Evolutionary conservation across 2,888 invertebrate genomes (phyloP), one percentile per base, ranked within the genome.

Genomic region (Drosophila greeni): DNA sequence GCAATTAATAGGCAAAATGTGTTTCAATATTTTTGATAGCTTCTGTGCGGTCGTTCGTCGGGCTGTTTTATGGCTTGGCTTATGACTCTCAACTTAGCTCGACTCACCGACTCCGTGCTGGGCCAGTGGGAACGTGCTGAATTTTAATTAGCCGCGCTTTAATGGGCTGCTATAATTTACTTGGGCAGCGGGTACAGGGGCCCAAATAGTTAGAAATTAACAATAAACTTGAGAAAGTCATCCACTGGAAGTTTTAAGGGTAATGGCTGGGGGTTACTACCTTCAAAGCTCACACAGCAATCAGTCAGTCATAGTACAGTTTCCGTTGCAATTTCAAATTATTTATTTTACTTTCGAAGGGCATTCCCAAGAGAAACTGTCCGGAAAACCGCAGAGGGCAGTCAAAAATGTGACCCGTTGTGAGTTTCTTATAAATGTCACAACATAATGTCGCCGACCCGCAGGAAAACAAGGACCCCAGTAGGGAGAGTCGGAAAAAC

Each of bases 11-110:
- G 77, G 75, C 70, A 74, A 84, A 80, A 76, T 84, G 79, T 84
- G 83, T 66, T 82, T 74, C 84, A 84, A 82, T 80, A 82, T 76
- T 82, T 79, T 76, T 80, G 84, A 80, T 84, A 75, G 77, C 77
- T 70, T 66, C 74, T 51, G 51, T 59, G 68, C 57, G 74, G 61
- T 75, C 73, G 51, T 66, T 47, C 31, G 56, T 23, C 43, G 34
- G 70, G 53, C 74, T 59, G 69, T 67, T 84, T 79, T 79, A 84
- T 74, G 75, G 75, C 65, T 34, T 45, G 76, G 48, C 69, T 73
- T 78, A 73, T 64, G 68, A 45, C 53, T 37, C 58, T 40, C 20
- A 66, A 61, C 66, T 52, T 49, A 47, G 65, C 40, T 40, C 23
- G 6, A 12, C 33, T 40, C 47, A 11, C 23, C 51, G 37, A 37